Evolutionary conservation across 1,140 invertebrate genomes (phyloP).

Genomic region (Lamellibrachia luymesi): DNA sequence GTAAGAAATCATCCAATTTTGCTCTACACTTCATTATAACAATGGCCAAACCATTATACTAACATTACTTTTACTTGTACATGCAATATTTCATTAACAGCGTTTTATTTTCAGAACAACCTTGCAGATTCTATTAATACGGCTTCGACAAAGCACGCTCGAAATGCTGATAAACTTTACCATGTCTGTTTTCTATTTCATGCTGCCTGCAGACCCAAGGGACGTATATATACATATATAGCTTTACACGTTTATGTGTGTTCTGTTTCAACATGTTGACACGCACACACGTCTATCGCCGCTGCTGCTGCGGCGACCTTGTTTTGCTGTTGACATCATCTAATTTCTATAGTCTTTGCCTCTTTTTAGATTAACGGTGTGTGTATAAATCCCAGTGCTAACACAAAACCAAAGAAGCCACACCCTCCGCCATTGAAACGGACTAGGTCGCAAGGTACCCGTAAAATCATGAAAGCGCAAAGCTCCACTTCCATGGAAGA

Average conservation of each 20-base stretch:
- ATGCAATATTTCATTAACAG: not conserved
- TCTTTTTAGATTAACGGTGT: conserved; percentile 73
- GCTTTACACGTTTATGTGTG: not conserved
- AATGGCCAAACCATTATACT: too few relatives aligned
- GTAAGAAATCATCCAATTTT: not conserved
- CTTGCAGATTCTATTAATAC: not conserved
- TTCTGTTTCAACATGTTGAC: not conserved
- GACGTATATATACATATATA: not conserved
- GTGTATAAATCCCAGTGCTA: conserved; percentile 66
- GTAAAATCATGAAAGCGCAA: conserved; percentile 54
- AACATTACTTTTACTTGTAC: not conserved
- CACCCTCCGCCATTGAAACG: conserved; percentile 53
- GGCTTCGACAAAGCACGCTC: not conserved
- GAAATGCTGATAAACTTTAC: not conserved
- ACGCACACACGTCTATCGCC: not conserved
- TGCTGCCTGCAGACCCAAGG: not conserved
- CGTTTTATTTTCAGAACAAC: not conserved
- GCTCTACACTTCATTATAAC: not conserved
- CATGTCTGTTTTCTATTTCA: not conserved
- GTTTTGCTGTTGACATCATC: not conserved
- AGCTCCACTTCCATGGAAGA: conserved; percentile 54
- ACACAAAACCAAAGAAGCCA: conserved; percentile 37
- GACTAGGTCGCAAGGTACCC: conserved; percentile 56
- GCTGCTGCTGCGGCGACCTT: conserved; percentile 18
- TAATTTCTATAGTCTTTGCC: conserved; percentile 6